Percentiles rank a stretch among this genome's conserved stretches.
Evolutionary conservation across 2,113 vertebrate species (phyloP).

Genomic region (Monarcha castaneiventris): DNA sequence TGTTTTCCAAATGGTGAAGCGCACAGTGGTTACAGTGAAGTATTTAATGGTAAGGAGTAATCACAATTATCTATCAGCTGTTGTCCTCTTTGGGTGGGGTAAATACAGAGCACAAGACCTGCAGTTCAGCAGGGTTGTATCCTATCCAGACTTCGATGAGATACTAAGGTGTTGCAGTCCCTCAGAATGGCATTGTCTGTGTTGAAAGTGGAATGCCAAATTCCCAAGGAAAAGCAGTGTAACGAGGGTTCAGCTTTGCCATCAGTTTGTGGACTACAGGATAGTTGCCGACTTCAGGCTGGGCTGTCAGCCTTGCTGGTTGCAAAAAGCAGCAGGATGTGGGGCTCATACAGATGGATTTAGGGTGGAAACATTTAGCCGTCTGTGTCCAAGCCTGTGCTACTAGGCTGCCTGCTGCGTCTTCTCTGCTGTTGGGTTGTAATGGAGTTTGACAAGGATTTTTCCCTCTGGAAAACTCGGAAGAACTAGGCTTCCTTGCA

Average conservation of each 20-base stretch:
- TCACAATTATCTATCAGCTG: neutral
- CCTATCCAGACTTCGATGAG: neutral
- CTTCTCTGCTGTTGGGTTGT: neutral
- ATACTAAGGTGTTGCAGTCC: neutral
- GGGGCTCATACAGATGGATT: neutral
- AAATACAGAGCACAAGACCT: neutral
- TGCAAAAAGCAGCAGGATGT: neutral
- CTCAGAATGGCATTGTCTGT: neutral
- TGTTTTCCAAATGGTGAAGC: neutral
- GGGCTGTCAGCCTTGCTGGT: neutral
- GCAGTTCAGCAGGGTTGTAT: neutral
- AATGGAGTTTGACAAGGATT: conserved; percentile 40
- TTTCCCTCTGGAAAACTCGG: neutral
- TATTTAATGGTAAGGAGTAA: neutral
- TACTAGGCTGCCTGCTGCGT: neutral
- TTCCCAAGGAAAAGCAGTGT: neutral
- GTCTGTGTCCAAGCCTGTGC: neutral
- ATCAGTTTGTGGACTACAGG: neutral
- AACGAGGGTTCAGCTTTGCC: neutral
- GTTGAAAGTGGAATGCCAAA: neutral
- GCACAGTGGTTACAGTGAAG: neutral
- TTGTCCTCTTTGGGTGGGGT: neutral
- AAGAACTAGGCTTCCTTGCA: neutral
- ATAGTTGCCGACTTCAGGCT: neutral
- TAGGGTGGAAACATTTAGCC: neutral